Base-by-base conservation (phyloP, 2,888 invertebrate species). In the Argyra leucocephala region DNA sequence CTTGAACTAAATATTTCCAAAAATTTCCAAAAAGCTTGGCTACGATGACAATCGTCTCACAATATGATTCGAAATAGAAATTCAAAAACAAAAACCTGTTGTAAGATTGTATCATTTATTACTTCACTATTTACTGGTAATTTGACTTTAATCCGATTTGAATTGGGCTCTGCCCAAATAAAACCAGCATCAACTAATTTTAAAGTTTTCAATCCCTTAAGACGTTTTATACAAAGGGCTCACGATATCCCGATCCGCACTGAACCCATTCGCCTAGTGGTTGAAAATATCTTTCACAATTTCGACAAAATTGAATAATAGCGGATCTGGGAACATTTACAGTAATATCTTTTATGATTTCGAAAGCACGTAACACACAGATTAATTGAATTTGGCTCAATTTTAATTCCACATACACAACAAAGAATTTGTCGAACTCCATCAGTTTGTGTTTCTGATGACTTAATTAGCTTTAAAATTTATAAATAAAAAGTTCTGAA, bases 131-230 rank as follows among this genome's bases (percentile, higher is more conserved):
- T 96, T 15, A 99, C 90, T 1, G 95, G 96, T 65, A 99, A 80
- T 81, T 95, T 93, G 68, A 95, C 90, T 83, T 97, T 98, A 64
- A 99, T 88, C 70, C 99, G 85, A 80, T 94, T 96, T 1, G 98
- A 99, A 82, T 99, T 99, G 57, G 97, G 96, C 76, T 99, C 99
- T 12, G 99, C 99, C 98, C 98, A 99, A 4, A 96, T 86, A 82
- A 99, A 99, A 1, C 90, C 89, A 58, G 99, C 99, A 83, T 99
- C 98, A 65, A 97, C 83, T 21, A 99, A 82, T 74, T 95, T 92
- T 0, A 98, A 91, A 75, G 90, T 86, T 74, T 86, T 90, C 9
- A 98, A 81, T 0, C 94, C 94, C 78, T 91, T 97, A 24, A 99
- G 79, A 75, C 90, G 92, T 76, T 96, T 96, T 63, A 99, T 82